These are phyloP conservation scores for Atopsyche davidsoni DNA, from an alignment of 1,140 invertebrate species.

Conservation along the genomic window DNA sequence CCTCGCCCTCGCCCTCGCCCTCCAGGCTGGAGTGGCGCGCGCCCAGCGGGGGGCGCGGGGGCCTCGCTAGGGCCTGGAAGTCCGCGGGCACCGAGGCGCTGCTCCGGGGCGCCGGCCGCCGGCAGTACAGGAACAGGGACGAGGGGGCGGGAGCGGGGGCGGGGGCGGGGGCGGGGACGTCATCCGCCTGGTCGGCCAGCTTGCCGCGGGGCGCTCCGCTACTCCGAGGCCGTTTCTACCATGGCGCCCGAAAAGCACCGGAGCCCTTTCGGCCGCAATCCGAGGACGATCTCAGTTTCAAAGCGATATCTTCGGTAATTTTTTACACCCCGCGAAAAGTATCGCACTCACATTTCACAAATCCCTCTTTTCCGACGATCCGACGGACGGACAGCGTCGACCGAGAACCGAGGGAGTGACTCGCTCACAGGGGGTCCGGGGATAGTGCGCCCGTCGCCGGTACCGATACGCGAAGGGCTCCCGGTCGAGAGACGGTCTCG, in stretches of 20 bases:
- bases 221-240: not conserved
- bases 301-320: too few species aligned
- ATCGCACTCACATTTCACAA: too few species aligned
- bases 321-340: too few species aligned
- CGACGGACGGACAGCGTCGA: too few species aligned
- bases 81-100: slow-evolving; percentile 1
- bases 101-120: not conserved
- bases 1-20: not conserved
- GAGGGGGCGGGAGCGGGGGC: slow-evolving; percentile 4
- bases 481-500: too few species aligned
- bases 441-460: too few species aligned
- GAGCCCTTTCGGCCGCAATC: not conserved
- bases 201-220: slow-evolving; percentile 6
- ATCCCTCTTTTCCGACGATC: too few species aligned
- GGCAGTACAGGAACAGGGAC: slow-evolving; percentile 28
- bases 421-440: too few species aligned
- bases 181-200: slow-evolving; percentile 25
- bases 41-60: not conserved
- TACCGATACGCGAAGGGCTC: too few species aligned
- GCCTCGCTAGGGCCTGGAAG: not conserved
- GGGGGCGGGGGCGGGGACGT: slow-evolving; percentile 8
- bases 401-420: too few species aligned
- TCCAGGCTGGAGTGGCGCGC: slow-evolving; percentile 32
- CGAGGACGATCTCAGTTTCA: too few species aligned
- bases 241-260: not conserved